Base-by-base conservation (phyloP, 2,797 vertebrate species). In the Lindbergichthys nudifrons region DNA sequence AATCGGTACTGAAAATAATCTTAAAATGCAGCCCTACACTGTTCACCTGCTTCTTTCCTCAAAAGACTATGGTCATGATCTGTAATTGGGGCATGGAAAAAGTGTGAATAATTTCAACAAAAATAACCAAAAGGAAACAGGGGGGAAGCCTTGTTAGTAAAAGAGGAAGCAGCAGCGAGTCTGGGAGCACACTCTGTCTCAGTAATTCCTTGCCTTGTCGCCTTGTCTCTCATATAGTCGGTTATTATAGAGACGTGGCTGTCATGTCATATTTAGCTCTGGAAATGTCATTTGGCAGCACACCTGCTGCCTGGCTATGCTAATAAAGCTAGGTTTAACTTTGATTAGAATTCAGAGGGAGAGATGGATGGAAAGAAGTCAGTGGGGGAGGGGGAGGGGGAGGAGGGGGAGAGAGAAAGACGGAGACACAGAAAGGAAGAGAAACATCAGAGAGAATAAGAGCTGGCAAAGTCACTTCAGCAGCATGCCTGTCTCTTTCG, bases 291-390 rank as follows among this genome's bases (percentile, higher is more conserved):
- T 90, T 92, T 92, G 92, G 90, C 90, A 86, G 92, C 92, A 90
- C 93, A 93, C 92, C 93, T 94, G 93, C 93, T 93, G 92, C 91
- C 92, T 90, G 91, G 92, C 91, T 90, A 90, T 91, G 92, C 92
- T 92, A 93, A 94, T 92, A 92, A 88, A 82, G 85, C 87, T 72
- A 90, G 90, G 87, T 90, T 92, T 92, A 90, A 88, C 91, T 93
- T 92, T 92, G 91, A 93, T 93, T 93, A 89, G 86, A 78, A 94
- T 89, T 87, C 88, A 85, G 84, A 79, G 82, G 64, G 84, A 89
- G 81, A 85, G 82, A 84, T 52, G 69, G 81, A 65, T 60, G 32
- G 79, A 63, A 70, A 54, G 1, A 36, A 36, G 32, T 36, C 56
- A 54, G 57, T 62, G 52, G 51, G 18, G 60, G 18, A 4, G 15